Conservation (phyloP, 2,888 invertebrate genomes). For the Lepidochitona cinerea region DNA sequence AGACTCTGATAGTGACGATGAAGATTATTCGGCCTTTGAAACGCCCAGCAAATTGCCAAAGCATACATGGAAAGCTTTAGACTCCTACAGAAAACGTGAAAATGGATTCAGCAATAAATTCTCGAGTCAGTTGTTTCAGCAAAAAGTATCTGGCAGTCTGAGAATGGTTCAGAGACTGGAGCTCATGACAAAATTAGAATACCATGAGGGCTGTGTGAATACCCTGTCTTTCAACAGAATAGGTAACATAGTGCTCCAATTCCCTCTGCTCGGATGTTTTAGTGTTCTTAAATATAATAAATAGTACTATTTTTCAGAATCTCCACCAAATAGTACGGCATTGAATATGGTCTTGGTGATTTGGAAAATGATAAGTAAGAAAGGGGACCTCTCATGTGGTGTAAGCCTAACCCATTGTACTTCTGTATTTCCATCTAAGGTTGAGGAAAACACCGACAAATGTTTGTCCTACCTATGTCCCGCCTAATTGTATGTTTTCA, state of each 20-base stretch:
- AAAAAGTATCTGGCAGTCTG: constrained; percentile 84
- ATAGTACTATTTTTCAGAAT: too few relatives aligned
- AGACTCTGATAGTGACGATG: constrained; percentile 25
- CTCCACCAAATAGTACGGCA: too few relatives aligned
- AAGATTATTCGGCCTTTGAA: constrained; percentile 8
- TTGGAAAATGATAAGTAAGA: too few relatives aligned
- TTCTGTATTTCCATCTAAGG: too few relatives aligned
- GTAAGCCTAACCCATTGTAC: too few relatives aligned
- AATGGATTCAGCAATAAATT: constrained; percentile 72
- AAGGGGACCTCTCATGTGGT: too few relatives aligned
- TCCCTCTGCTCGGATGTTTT: too few relatives aligned
- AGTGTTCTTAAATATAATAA: too few relatives aligned
- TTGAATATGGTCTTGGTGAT: too few relatives aligned
- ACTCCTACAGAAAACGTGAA: constrained; percentile 76
- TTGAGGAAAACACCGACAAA: too few relatives aligned
- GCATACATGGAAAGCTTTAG: constrained; percentile 79
- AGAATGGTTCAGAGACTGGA: constrained; percentile 87
- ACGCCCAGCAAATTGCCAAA: constrained; percentile 37
- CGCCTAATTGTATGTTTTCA: too few relatives aligned
- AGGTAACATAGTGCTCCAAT: constrained; percentile 68
- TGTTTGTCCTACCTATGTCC: too few relatives aligned
- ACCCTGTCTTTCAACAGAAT: constrained; percentile 89
- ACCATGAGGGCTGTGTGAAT: constrained; percentile 93
- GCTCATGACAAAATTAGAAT: constrained; percentile 81
- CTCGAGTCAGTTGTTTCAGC: constrained; percentile 77